Evolutionary conservation across 2,888 invertebrate genomes (phyloP), one percentile per base, ranked within the genome.

Genomic region (Neuroscelio doddi): DNA sequence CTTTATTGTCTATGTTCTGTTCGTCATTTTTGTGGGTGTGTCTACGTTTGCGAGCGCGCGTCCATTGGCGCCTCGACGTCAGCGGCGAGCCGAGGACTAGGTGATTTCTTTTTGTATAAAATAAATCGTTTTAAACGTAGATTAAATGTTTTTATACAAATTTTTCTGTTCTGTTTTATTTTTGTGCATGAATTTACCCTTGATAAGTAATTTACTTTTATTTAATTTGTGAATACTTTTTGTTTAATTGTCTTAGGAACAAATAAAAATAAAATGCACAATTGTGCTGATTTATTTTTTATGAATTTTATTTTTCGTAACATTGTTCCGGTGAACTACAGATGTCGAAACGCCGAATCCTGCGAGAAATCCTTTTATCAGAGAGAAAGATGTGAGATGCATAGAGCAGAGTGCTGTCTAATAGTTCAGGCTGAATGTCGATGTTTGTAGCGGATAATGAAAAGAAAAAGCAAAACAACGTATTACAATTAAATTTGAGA

Each of bases 341-440:
- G 51, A 56, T 42, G 53, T 53, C 50, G 51, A 63, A 46, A 64
- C 53, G 50, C 63, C 53, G 67, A 62, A 44, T 64, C n/a, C n/a
- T n/a, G 21, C 21, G 21, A 44, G 46, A 30, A 64, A 63, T 53
- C 56, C 39, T 32, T 32, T n/a, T 32, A 7, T 12, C 45, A 59
- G 44, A 51, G 53, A 29, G 45, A 44, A 58, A 52, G 27, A 50
- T 55, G 29, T 34, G 47, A 59, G 71, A 67, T 69, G 72, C 77
- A 77, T 79, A 76, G 78, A 80, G 75, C 77, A 72, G 75, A 80
- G 75, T 80, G 80, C 83, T 80, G 80, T 81, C 77, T 81, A 78
- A 82, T 83, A 83, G 82, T 82, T 83, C 80, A 83, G 80, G 83
- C 81, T 83, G 82, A 79, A 81, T 81, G 80, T 83, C 80, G 79